phyloP scores from a whole-genome alignment of 2,797 vertebrate genomes.

The Cynodonichthys magdalenae region DNA sequence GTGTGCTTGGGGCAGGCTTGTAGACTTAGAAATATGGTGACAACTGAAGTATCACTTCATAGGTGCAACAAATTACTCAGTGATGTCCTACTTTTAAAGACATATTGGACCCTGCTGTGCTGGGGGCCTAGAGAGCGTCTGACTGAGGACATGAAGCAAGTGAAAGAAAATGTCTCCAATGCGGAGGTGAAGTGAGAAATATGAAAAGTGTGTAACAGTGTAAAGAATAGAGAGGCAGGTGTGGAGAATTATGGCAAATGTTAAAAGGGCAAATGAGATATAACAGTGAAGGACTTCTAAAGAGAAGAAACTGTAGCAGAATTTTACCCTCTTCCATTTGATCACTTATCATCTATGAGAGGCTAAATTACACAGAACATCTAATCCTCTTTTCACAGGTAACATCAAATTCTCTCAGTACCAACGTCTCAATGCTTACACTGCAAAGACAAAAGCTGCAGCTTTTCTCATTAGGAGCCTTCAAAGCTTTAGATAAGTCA shows the following conservation, averaged over 20 bases:
- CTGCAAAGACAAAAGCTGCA: constrained; percentile 20
- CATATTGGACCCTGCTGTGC: constrained; percentile 66
- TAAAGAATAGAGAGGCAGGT: constrained; percentile 25
- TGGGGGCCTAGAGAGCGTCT: constrained; percentile 55
- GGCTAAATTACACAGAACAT: constrained; percentile 46
- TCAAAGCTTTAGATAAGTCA: constrained; percentile 39
- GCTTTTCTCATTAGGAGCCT: constrained; percentile 21
- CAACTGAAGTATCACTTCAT: constrained; percentile 73
- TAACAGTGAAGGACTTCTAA: constrained; percentile 32
- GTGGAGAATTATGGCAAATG: constrained; percentile 57
- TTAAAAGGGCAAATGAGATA: constrained; percentile 51
- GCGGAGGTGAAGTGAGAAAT: constrained; percentile 46
- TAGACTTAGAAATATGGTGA: constrained; percentile 60
- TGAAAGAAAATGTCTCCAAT: constrained; percentile 53
- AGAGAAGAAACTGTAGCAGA: constrained; percentile 39
- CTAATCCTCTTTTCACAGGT: constrained; percentile 35
- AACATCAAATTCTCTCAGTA: constrained; percentile 32
- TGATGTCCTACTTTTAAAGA: constrained; percentile 78
- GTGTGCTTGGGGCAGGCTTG: constrained; percentile 46
- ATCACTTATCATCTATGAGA: constrained; percentile 37
- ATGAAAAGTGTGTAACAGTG: constrained; percentile 32
- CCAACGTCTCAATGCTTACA: constrained; percentile 27
- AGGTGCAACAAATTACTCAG: constrained; percentile 76
- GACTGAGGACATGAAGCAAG: constrained; percentile 56
- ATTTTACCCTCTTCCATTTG: constrained; percentile 39